Evolutionary conservation across 2,888 invertebrate species (phyloP).

Genomic region (Digitonthophagus gazella): DNA sequence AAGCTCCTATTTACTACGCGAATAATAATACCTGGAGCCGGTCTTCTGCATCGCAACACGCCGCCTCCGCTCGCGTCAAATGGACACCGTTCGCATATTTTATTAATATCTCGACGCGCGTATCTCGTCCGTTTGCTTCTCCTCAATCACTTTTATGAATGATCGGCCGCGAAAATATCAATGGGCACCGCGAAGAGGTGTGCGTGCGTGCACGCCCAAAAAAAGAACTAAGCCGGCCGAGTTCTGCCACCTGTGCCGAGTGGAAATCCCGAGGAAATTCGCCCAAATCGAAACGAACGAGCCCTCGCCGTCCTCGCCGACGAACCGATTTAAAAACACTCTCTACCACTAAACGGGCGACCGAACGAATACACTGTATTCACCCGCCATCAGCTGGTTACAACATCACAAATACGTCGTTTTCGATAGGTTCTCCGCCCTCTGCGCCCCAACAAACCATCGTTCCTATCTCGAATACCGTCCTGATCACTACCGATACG

Average conservation of each 20-base stretch:
- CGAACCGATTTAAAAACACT: slow-evolving; percentile 22
- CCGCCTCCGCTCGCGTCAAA: slow-evolving; percentile 39
- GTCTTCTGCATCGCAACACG: slow-evolving; percentile 46
- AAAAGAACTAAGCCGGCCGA: slow-evolving; percentile 36
- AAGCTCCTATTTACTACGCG: slow-evolving; percentile 33
- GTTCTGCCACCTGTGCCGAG: slow-evolving; percentile 21
- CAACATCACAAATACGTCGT: slow-evolving; percentile 54
- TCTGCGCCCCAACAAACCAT: slow-evolving; percentile 55
- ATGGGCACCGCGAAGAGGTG: slow-evolving; percentile 46
- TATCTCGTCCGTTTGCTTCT: slow-evolving; percentile 1
- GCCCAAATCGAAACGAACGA: slow-evolving; percentile 25
- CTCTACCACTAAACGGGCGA: slow-evolving; percentile 46
- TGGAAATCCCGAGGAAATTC: slow-evolving; percentile 27
- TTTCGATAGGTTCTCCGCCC: slow-evolving; percentile 56
- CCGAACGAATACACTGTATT: slow-evolving; percentile 48
- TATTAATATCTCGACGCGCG: slow-evolving; percentile 37
- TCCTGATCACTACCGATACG: slow-evolving; percentile 28
- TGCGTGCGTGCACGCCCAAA: slow-evolving; percentile 48
- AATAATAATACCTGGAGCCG: slow-evolving; percentile 37
- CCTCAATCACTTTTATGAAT: slow-evolving; percentile 41
- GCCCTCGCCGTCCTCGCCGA: too few relatives aligned
- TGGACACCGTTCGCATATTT: slow-evolving; percentile 41
- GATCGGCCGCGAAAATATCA: slow-evolving; percentile 46
- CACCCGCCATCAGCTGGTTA: slow-evolving; percentile 55
- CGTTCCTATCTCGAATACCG: slow-evolving; percentile 53